Base-by-base conservation (phyloP, 1,140 invertebrate genomes). In the Galendromus occidentalis region DNA sequence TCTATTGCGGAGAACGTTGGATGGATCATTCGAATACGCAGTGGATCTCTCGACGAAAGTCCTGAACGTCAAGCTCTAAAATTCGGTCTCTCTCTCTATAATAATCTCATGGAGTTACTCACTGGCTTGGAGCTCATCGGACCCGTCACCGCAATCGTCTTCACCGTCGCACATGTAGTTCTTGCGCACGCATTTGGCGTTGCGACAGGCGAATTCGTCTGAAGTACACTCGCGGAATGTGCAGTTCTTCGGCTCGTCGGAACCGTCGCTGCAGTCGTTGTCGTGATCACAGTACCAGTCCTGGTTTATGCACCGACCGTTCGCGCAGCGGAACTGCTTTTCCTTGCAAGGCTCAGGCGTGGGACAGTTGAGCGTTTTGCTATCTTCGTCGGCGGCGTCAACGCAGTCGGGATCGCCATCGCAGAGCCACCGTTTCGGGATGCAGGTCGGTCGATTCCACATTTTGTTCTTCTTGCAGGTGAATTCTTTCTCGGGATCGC, bases 331-430 rank as follows among this genome's bases (percentile, higher is more conserved):
- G 75, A 92, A 96, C 75, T 94, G 88, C 69, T 87, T 86, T 0
- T 87, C 86, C 1, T 80, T 80, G 69, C 91, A 93, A 0, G 87
- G 85, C 44, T 84, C 81, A 1, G 86, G 84, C 44, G 5, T 82
- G 0, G 88, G 82, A 72, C 91, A 95, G 69, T 85, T 83, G 67
- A 88, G 84, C 9, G 86, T 69, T 0, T 87, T 88, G 0, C 83
- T 78, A 71, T 91, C 91, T 76, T 98, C 93, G 75, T 98, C 93
- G n/a, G 90, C 90, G 0, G 91, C 90, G 74, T 95, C 91, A 0
- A 93, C 87, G 75, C 92, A 95, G 73, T 95, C 91, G 0, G 91
- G 88, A 74, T 94, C 91, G 0, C 91, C 91, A 74, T 96, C 92
- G 75, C 92, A 98, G 0, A 96, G 77, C 90, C 91, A 96, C 73